Conservation (phyloP, 2,888 invertebrate genomes). For the Drosophila nr. perissopoda region DNA sequence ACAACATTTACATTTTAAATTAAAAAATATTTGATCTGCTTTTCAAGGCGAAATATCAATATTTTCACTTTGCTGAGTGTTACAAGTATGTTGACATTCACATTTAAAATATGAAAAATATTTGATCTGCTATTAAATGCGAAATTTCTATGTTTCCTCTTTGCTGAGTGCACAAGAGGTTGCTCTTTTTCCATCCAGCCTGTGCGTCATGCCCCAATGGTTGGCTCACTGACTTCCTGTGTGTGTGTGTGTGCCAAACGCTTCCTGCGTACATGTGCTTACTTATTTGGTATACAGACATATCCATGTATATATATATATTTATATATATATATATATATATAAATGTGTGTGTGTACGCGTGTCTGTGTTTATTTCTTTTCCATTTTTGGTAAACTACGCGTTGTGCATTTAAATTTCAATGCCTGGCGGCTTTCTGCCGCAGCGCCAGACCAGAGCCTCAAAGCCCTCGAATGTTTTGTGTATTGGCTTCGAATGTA, state of each 20-base stretch:
- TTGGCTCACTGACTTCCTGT: slow-evolving; percentile 60
- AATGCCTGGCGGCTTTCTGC: slow-evolving; percentile 60
- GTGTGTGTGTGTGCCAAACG: slow-evolving; percentile 38
- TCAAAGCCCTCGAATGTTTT: slow-evolving; percentile 18
- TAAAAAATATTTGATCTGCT: background rate
- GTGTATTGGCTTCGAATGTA: slow-evolving; percentile 39
- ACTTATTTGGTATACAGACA: slow-evolving; percentile 44
- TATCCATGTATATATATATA: background rate
- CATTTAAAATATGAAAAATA: background rate
- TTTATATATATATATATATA: slow-evolving; percentile 9
- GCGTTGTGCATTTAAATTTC: slow-evolving; percentile 79
- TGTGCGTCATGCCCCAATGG: slow-evolving; percentile 38
- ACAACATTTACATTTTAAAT: background rate
- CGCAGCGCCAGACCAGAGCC: slow-evolving; percentile 9
- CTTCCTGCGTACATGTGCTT: slow-evolving; percentile 59
- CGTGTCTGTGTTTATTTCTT: slow-evolving; percentile 14
- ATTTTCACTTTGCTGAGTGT: slow-evolving; percentile 23
- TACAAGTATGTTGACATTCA: background rate
- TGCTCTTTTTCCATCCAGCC: background rate
- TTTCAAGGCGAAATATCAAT: background rate
- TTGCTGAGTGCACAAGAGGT: slow-evolving; percentile 27
- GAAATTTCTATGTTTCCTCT: slow-evolving; percentile 1
- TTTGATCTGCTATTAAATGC: slow-evolving; percentile 1
- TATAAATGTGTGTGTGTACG: slow-evolving; percentile 7
- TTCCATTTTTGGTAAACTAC: slow-evolving; percentile 62